Evolutionary conservation across 2,113 vertebrate genomes (phyloP).

Genomic region (Canis aureus): DNA sequence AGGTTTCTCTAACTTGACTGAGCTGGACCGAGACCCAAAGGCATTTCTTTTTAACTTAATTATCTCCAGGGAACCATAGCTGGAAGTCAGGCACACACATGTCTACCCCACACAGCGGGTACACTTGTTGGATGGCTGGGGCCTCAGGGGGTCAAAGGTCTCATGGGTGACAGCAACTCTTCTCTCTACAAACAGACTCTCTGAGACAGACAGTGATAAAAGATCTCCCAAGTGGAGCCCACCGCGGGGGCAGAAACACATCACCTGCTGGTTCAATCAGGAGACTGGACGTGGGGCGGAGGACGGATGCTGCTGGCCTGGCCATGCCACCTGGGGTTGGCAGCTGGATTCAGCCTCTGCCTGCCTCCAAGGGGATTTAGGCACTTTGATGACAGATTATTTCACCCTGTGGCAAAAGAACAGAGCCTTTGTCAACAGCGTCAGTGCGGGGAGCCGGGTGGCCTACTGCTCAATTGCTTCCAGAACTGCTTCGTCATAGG

Average conservation of each 20-base stretch:
- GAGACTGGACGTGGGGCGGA: not conserved
- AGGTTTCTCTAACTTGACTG: conserved; percentile 53
- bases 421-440: not conserved
- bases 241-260: not conserved
- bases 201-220: not conserved
- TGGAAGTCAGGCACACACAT: conserved; percentile 62
- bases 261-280: not conserved
- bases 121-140: not conserved
- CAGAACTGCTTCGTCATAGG: conserved; percentile 1
- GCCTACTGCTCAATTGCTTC: not conserved
- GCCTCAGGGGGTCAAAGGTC: not conserved
- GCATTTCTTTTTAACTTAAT: conserved; percentile 72
- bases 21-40: conserved; percentile 65
- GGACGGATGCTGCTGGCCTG: not conserved
- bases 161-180: not conserved
- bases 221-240: not conserved
- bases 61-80: conserved; percentile 56
- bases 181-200: not conserved
- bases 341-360: not conserved
- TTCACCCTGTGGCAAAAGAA: conserved; percentile 1
- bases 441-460: not conserved
- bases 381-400: not conserved
- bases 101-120: not conserved
- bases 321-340: not conserved
- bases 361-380: conserved; percentile 6